Evolutionary conservation across 1,140 invertebrate genomes (phyloP), one percentile per base, ranked within the genome.

Genomic region (Holcopasites calliopsidis): DNA sequence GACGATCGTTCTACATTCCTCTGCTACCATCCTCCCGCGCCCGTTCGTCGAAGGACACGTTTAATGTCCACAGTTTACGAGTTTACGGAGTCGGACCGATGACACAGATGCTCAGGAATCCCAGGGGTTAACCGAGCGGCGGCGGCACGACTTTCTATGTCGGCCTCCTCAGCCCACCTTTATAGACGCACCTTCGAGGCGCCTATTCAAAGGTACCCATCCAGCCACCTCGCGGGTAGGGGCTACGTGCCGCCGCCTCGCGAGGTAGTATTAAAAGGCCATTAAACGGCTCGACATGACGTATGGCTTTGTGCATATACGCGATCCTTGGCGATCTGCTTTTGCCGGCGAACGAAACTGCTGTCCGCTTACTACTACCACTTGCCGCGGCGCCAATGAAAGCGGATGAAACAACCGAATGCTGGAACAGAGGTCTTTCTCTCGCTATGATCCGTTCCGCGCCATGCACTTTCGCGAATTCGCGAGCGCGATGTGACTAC

Each of bases 221-320:
- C 62, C 40, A 52, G 55, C 26, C 58, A 73, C 42, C 61, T 73
- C 33, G 80, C 66, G 80, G 72, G 66, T 71, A 71, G 80, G 77
- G 76, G 79, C 13, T 65, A 52, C 64, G 57, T 62, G 62, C 57
- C 18, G 77, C 77, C n/a, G n/a, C n/a, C n/a, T 85, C 84, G 80
- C 69, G 85, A 86, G 83, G 71, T 82, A 76, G 82, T 87, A 87
- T 87, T 87, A 87, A 87, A 86, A 87, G 86, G 69, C 85, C 82
- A 87, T 87, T 87, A 87, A 87, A 86, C 75, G 74, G 77, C 69
- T 64, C 75, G 85, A 85, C 84, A 85, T 87, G 85, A 87, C 84
- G 77, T 86, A 86, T 79, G 84, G 76, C 84, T 82, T 85, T 84
- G 82, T 75, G 69, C 69, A 69, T 82, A 76, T 70, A 58, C 60